Evolutionary conservation across 2,797 vertebrate genomes (phyloP).

Genomic region (Acanthis flammea): DNA sequence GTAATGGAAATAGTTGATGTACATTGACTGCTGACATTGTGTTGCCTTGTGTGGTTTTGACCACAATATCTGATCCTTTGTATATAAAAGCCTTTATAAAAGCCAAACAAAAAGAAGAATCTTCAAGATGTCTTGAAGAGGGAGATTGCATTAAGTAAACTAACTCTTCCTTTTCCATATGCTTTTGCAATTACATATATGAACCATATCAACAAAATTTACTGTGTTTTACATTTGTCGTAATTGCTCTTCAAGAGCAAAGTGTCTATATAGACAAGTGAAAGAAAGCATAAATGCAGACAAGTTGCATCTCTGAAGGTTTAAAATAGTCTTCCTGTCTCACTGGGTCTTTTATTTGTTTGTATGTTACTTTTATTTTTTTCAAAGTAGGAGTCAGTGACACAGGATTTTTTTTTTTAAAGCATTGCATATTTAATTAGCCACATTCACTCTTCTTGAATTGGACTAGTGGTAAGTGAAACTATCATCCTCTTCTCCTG

Average conservation of each 20-base stretch:
- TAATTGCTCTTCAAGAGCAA: background rate
- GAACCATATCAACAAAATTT: background rate
- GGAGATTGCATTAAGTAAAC: background rate
- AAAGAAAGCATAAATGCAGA: background rate
- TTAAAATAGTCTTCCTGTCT: background rate
- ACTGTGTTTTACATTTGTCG: background rate
- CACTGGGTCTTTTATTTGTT: background rate
- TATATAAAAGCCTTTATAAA: background rate
- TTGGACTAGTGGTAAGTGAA: background rate
- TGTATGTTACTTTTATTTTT: background rate
- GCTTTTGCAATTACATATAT: background rate
- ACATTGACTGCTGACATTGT: background rate
- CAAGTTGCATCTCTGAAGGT: background rate
- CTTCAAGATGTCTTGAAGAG: background rate
- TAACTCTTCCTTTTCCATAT: background rate
- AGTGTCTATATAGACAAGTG: background rate
- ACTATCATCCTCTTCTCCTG: background rate
- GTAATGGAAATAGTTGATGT: background rate
- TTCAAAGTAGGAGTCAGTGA: background rate
- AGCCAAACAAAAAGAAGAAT: background rate
- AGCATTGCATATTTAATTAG: background rate
- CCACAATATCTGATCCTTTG: background rate
- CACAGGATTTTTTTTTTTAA: background rate
- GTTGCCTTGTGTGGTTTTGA: background rate
- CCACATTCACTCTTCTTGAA: background rate